These are phyloP conservation scores for Ctenoplectra terminalis DNA, from an alignment of 1,140 invertebrate species.

Conservation along the genomic window DNA sequence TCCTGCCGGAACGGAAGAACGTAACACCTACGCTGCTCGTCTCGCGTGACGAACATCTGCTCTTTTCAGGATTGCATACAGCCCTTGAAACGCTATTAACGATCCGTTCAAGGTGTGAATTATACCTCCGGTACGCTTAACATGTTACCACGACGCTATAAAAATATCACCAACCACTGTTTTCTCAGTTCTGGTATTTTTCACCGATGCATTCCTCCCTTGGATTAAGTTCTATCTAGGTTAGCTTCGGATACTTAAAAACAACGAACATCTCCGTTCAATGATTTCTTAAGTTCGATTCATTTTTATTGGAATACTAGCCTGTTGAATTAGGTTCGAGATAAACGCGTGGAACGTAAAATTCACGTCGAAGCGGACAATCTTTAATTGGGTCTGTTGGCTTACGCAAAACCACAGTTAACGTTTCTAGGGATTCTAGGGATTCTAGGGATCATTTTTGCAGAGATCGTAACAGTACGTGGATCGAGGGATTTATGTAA, in stretches of 20 bases:
- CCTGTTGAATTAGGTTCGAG: too few species aligned
- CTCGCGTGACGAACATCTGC: constrained; percentile 5
- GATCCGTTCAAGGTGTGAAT: neutral
- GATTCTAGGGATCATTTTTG: too few species aligned
- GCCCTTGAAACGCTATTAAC: constrained; percentile 24
- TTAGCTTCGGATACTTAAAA: too few species aligned
- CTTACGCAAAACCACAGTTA: neutral
- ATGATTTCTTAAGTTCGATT: too few species aligned
- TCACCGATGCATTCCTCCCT: too few species aligned
- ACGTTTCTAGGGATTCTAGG: neutral
- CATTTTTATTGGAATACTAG: too few species aligned
- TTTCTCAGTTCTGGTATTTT: too few species aligned
- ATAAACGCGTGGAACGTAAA: too few species aligned
- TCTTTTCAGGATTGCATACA: constrained; percentile 9
- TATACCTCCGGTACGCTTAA: neutral
- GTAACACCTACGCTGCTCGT: constrained; percentile 19
- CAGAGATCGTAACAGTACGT: neutral
- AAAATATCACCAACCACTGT: too few species aligned
- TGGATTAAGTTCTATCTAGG: too few species aligned
- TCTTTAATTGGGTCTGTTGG: neutral
- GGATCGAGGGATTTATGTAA: neutral
- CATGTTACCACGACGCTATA: neutral
- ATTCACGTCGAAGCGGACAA: too few species aligned
- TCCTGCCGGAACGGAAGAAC: constrained; percentile 22
- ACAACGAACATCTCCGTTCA: too few species aligned